Percentiles rank a stretch among this genome's conserved stretches.
Conservation (phyloP, 2,888 invertebrate genomes). For the Caenorhabditis auriculariae region DNA sequence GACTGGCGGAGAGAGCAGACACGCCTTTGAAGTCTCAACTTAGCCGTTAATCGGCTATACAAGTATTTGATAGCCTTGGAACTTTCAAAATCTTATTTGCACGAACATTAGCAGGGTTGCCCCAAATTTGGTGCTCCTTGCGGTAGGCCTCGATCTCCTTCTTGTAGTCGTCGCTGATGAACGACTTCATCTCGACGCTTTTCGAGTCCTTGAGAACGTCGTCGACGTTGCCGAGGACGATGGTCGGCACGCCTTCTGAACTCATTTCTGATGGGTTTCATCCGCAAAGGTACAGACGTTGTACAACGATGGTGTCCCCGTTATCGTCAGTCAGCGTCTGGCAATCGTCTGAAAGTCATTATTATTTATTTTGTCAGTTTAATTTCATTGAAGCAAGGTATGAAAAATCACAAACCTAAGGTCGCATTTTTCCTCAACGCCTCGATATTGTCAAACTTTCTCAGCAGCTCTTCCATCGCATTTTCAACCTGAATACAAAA, state of each 20-base stretch:
- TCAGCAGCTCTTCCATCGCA: conserved; percentile 7
- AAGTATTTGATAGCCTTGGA: no score
- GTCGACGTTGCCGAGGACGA: conserved; percentile 31
- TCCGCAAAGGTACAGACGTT: conserved; percentile 3
- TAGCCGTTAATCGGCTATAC: no score
- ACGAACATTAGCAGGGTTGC: no score
- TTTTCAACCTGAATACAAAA: conserved; percentile 7
- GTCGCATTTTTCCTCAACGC: conserved; percentile 8
- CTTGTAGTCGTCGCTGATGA: conserved; percentile 33
- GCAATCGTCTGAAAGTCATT: no score
- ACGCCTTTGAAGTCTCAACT: no score
- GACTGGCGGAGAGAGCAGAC: no score
- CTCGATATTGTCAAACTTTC: conserved; percentile 11
- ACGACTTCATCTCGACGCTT: conserved; percentile 16
- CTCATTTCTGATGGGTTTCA: not conserved
- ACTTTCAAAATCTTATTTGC: no score
- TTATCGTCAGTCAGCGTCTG: conserved; percentile 28
- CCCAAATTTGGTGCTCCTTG: conserved; percentile 26
- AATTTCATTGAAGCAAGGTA: no score
- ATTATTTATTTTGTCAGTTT: no score
- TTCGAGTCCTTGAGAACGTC: conserved; percentile 7
- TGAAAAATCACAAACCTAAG: no score
- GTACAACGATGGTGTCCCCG: conserved; percentile 33
- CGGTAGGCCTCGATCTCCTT: conserved; percentile 39
- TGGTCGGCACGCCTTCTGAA: conserved; percentile 36